Conservation (phyloP, 2,797 vertebrate species). For the Psittacula echo region DNA sequence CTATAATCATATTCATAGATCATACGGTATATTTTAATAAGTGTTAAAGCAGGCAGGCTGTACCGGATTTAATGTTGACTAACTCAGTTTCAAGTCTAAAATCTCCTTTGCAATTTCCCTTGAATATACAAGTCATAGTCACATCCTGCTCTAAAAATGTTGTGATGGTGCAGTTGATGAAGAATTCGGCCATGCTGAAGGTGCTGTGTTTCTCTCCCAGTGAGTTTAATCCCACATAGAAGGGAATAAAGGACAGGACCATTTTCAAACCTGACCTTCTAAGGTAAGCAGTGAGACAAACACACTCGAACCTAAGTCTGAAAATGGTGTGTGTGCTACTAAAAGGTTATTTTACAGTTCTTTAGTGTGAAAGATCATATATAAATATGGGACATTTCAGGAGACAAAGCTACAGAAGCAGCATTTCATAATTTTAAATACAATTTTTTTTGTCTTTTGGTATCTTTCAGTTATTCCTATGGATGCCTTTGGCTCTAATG, state of each 20-base stretch:
- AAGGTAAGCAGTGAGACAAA: not conserved
- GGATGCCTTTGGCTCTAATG: not conserved
- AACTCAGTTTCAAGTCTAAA: not conserved
- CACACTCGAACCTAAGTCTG: not conserved
- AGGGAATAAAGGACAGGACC: not conserved
- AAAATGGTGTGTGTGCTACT: not conserved
- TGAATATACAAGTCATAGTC: not conserved
- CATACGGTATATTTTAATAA: slow-evolving; percentile 10
- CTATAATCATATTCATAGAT: slow-evolving; percentile 2
- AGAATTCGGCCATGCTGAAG: not conserved
- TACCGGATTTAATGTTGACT: not conserved
- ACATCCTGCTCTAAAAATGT: not conserved
- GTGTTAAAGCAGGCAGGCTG: not conserved
- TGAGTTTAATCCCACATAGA: not conserved
- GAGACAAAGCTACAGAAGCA: not conserved
- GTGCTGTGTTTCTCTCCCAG: not conserved
- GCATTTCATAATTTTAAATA: slow-evolving; percentile 40
- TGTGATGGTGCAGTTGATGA: not conserved
- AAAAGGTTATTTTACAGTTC: slow-evolving; percentile 4
- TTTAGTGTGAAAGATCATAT: not conserved
- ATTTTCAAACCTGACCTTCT: not conserved
- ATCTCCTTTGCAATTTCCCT: not conserved
- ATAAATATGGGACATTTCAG: not conserved
- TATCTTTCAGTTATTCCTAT: not conserved
- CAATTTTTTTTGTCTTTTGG: not conserved